These are phyloP conservation scores for Perdita meconis DNA, from an alignment of 2,888 invertebrate genomes.

Conservation along the genomic window DNA sequence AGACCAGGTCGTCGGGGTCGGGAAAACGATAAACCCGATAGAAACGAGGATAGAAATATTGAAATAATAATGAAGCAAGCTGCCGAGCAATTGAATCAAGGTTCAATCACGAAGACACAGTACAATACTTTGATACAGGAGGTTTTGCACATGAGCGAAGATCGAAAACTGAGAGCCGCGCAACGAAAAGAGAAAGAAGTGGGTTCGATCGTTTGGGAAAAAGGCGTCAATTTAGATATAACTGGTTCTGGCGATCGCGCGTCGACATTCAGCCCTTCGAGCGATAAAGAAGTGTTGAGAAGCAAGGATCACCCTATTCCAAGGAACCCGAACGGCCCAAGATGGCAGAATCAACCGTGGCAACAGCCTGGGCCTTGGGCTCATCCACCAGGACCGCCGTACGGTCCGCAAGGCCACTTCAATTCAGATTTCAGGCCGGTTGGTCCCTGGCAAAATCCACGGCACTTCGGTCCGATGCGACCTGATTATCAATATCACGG, in stretches of 20 bases:
- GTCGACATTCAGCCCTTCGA: constrained; percentile 75
- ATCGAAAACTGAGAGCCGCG: constrained; percentile 90
- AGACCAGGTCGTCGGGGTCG: constrained; percentile 79
- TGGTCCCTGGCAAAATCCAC: constrained; percentile 82
- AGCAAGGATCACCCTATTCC: constrained; percentile 79
- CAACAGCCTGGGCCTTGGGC: constrained; percentile 78
- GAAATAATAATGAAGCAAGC: constrained; percentile 93
- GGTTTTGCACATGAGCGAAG: constrained; percentile 91
- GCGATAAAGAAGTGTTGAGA: constrained; percentile 83
- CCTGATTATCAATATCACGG: constrained; percentile 80
- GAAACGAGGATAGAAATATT: constrained; percentile 87
- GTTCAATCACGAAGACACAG: constrained; percentile 90
- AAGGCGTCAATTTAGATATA: constrained; percentile 72
- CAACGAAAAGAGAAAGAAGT: constrained; percentile 89
- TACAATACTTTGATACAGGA: constrained; percentile 91
- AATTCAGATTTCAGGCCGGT: constrained; percentile 78
- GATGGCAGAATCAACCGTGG: constrained; percentile 81
- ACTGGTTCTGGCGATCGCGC: constrained; percentile 67
- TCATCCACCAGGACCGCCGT: constrained; percentile 80
- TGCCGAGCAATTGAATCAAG: constrained; percentile 91
- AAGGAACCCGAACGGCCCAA: constrained; percentile 78
- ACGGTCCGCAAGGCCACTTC: constrained; percentile 73
- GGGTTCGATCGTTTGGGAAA: constrained; percentile 82
- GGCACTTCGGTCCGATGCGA: constrained; percentile 80
- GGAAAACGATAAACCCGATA: constrained; percentile 86